These are phyloP conservation scores for Collichthys lucidus DNA, from an alignment of 2,113 vertebrate genomes.

Conservation along the genomic window DNA sequence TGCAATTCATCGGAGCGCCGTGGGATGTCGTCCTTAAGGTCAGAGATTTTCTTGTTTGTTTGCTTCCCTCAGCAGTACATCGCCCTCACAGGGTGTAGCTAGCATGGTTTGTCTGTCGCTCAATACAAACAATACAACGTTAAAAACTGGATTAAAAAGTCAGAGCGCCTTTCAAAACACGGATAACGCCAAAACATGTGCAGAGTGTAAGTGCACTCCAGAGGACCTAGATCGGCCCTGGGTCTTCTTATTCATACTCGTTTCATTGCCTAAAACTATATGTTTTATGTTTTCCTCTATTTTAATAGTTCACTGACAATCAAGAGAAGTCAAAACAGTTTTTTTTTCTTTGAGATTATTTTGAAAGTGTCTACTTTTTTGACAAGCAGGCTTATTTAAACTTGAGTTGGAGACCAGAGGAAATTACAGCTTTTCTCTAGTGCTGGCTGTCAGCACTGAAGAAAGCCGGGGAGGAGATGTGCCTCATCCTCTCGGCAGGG, in stretches of 20 bases:
- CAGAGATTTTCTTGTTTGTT: too few species aligned
- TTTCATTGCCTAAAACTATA: neutral
- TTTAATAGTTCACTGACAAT: neutral
- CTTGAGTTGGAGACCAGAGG: constrained; percentile 1
- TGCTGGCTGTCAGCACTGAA: constrained; percentile 16
- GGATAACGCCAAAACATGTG: too few species aligned
- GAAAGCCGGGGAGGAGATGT: neutral
- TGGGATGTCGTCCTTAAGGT: too few species aligned
- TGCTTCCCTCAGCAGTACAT: too few species aligned
- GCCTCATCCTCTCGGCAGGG: constrained; percentile 14
- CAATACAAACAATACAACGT: too few species aligned
- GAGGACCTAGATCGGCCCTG: neutral
- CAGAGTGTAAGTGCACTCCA: too few species aligned
- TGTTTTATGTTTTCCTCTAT: neutral
- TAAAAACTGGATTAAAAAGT: too few species aligned
- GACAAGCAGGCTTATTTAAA: constrained; percentile 27
- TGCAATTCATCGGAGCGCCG: too few species aligned
- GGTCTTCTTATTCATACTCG: neutral
- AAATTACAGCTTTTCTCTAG: constrained; percentile 24
- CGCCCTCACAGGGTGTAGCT: too few species aligned
- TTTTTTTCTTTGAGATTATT: constrained; percentile 20
- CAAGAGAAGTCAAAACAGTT: constrained; percentile 11
- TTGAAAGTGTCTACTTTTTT: constrained; percentile 8
- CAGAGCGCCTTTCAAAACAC: too few species aligned
- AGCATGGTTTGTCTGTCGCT: too few species aligned